A percentile compares a stretch with the other conserved stretches of the same genome.
Conservation (phyloP, 2,113 vertebrate genomes). For the Hiodon alosoides region DNA sequence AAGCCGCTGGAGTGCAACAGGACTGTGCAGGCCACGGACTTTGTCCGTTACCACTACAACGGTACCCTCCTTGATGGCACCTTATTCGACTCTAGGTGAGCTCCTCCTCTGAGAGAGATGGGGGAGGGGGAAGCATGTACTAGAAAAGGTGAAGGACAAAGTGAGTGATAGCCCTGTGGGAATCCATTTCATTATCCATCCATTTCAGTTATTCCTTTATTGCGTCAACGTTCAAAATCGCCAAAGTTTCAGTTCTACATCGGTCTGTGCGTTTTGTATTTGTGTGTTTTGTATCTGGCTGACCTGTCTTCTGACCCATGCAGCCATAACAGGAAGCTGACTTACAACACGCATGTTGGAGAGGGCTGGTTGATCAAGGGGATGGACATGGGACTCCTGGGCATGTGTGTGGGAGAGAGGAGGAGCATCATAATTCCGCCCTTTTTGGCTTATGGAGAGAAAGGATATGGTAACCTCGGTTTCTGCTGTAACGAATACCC, state of each 20-base stretch:
- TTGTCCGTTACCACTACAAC: slow-evolving; percentile 91
- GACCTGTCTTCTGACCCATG: slow-evolving; percentile 42
- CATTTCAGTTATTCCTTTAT: too few relatives aligned
- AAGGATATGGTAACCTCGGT: slow-evolving; percentile 76
- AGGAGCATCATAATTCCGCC: slow-evolving; percentile 84
- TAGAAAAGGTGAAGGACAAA: background rate
- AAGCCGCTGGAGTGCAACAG: slow-evolving; percentile 74
- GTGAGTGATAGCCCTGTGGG: background rate
- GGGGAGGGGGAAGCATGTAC: background rate
- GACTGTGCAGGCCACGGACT: slow-evolving; percentile 79
- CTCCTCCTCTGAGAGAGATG: background rate
- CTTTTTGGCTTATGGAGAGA: slow-evolving; percentile 87
- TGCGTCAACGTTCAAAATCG: too few relatives aligned
- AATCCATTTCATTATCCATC: too few relatives aligned
- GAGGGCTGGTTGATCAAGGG: slow-evolving; percentile 87
- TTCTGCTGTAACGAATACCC: background rate
- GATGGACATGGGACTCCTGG: slow-evolving; percentile 88
- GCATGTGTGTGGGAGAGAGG: slow-evolving; percentile 93
- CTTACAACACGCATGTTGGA: slow-evolving; percentile 83
- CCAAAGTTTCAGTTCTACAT: too few relatives aligned
- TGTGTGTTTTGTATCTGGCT: slow-evolving; percentile 49
- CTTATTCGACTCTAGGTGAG: slow-evolving; percentile 84
- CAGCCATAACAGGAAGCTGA: slow-evolving; percentile 76
- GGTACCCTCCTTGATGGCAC: slow-evolving; percentile 84
- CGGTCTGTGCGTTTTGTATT: background rate